Conservation (phyloP, 2,797 vertebrate genomes). For the Neosalanx taihuensis region DNA sequence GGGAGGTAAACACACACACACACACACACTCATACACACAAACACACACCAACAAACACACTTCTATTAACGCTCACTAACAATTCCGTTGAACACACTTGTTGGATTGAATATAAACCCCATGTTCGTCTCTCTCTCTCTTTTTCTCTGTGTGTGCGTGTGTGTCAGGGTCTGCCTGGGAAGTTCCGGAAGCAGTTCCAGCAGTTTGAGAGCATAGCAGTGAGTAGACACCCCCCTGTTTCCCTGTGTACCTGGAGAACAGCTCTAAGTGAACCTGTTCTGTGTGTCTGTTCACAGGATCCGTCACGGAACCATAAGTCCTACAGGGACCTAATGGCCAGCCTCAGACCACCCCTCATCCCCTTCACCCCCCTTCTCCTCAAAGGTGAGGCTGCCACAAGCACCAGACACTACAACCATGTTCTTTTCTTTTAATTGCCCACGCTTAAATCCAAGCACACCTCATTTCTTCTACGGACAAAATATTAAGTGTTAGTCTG, state of each 20-base stretch:
- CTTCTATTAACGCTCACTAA: constrained; percentile 3
- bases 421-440: not conserved
- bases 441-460: constrained; percentile 10
- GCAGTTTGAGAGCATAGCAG: constrained; percentile 90
- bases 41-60: constrained; percentile 5
- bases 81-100: too few species aligned
- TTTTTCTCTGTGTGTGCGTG: constrained; percentile 8
- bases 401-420: not conserved
- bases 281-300: constrained; percentile 68
- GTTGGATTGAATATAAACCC: constrained; percentile 7
- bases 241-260: too few species aligned
- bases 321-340: constrained; percentile 89
- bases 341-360: constrained; percentile 89
- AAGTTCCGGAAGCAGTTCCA: constrained; percentile 96
- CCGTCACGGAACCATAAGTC: constrained; percentile 95
- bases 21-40: constrained; percentile 10
- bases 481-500: not conserved
- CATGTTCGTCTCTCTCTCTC: constrained; percentile 19
- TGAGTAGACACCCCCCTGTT: constrained; percentile 61
- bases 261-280: too few species aligned
- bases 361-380: constrained; percentile 93
- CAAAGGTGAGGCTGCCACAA: constrained; percentile 77
- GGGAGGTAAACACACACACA: constrained; percentile 79
- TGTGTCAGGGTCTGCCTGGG: constrained; percentile 86
- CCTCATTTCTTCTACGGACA: not conserved